Conservation (phyloP, 2,113 vertebrate species). For the Oreotragus oreotragus region DNA sequence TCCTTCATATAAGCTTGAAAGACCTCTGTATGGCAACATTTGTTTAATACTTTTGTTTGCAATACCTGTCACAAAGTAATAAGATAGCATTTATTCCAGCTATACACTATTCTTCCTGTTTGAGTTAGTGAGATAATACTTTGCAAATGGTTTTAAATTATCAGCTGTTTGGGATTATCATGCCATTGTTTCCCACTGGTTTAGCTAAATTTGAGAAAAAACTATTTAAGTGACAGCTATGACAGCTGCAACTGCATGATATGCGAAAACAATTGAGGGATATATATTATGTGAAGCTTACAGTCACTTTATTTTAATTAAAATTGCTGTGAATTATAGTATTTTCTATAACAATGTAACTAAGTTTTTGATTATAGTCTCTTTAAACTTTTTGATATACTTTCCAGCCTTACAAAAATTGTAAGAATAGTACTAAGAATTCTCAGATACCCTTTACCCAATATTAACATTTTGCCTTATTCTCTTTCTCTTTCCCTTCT, state of each 20-base stretch:
- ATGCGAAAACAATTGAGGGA: not conserved
- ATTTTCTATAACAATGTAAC: not conserved
- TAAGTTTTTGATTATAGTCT: not conserved
- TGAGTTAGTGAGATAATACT: not conserved
- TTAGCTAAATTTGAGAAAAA: not conserved
- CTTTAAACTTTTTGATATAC: not conserved
- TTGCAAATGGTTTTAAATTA: not conserved
- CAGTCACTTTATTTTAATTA: not conserved
- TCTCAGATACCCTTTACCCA: not conserved
- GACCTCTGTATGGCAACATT: not conserved
- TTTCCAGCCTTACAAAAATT: constrained; percentile 13
- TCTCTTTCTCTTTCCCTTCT: not conserved
- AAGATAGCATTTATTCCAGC: not conserved
- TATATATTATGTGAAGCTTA: not conserved
- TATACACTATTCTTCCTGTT: not conserved
- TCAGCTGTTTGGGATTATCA: not conserved
- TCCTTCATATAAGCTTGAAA: not conserved
- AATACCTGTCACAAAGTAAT: not conserved
- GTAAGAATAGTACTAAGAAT: not conserved
- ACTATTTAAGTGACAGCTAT: not conserved
- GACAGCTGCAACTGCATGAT: not conserved
- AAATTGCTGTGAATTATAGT: not conserved
- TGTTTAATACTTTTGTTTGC: not conserved
- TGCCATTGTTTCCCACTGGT: not conserved
- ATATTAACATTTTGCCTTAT: not conserved